Conservation (phyloP, 1,140 invertebrate species). For the Zaprionus camerounensis region DNA sequence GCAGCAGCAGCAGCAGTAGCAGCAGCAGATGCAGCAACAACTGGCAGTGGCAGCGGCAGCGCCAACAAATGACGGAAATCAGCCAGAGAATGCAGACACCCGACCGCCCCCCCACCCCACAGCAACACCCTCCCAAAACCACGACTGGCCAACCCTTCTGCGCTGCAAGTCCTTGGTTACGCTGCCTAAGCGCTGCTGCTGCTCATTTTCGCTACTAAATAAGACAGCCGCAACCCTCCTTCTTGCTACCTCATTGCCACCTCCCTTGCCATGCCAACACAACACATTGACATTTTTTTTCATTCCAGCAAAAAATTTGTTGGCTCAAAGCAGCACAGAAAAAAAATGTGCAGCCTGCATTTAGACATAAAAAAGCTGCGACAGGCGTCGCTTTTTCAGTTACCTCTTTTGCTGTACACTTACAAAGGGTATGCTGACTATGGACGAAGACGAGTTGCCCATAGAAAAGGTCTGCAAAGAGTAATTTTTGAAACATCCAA, state of each 20-base stretch:
- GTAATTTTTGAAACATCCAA: no score
- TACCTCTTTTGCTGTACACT: not conserved
- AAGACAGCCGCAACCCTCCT: constrained; percentile 54
- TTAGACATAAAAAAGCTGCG: constrained; percentile 43
- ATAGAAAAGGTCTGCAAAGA: not conserved
- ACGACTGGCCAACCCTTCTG: constrained; percentile 41
- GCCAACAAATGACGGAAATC: constrained; percentile 64
- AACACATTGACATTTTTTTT: constrained; percentile 69
- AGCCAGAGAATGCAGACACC: constrained; percentile 63
- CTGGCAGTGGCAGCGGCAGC: constrained; percentile 21
- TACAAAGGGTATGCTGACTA: not conserved
- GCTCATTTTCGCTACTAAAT: constrained; percentile 80
- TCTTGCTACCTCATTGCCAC: not conserved
- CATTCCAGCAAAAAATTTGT: constrained; percentile 50
- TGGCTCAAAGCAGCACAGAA: constrained; percentile 47
- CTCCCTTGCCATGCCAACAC: constrained; percentile 10
- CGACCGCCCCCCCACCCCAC: not conserved
- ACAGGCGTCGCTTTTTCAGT: constrained; percentile 23
- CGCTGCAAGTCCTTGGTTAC: constrained; percentile 54
- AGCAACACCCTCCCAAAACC: not conserved
- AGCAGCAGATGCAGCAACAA: constrained; percentile 29
- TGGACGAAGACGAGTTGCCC: not conserved
- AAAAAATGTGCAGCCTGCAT: constrained; percentile 42
- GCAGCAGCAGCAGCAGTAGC: constrained; percentile 21
- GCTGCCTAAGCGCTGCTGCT: constrained; percentile 58